Evolutionary conservation across 2,888 invertebrate genomes (phyloP).

Genomic region (Laothoe populi): DNA sequence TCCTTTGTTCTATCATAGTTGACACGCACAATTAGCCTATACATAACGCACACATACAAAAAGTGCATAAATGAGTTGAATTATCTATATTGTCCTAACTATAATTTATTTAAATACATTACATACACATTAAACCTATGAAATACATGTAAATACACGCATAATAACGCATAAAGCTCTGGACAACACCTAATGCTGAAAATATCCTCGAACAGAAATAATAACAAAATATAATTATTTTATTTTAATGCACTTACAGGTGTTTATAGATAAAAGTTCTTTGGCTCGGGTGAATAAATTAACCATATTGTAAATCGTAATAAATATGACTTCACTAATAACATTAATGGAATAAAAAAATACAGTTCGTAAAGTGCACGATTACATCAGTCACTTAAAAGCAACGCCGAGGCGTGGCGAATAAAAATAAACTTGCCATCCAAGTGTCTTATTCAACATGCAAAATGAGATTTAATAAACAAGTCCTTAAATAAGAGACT

Average conservation of each 20-base stretch:
- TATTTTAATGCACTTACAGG: conserved; percentile 34
- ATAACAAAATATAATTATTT: conserved; percentile 39
- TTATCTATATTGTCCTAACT: conserved; percentile 8
- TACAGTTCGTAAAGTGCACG: not conserved
- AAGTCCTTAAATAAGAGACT: not conserved
- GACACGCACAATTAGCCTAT: no score
- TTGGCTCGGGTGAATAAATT: conserved; percentile 43
- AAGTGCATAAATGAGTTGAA: no score
- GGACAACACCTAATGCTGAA: conserved; percentile 28
- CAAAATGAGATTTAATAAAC: not conserved
- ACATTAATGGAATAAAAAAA: not conserved
- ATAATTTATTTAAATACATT: not conserved
- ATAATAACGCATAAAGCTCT: conserved; percentile 24
- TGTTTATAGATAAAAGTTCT: conserved; percentile 39
- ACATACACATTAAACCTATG: conserved; percentile 9
- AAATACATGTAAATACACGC: conserved; percentile 19
- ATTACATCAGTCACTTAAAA: no score
- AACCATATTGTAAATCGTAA: conserved; percentile 35
- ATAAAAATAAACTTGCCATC: not conserved
- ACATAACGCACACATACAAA: no score
- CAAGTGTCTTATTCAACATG: not conserved
- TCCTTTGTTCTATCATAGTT: no score
- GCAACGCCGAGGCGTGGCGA: not conserved
- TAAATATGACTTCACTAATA: not conserved
- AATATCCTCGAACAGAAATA: conserved; percentile 37